phyloP scores from a whole-genome alignment of 2,888 invertebrate species.

The Gandaritis pyraliata region DNA sequence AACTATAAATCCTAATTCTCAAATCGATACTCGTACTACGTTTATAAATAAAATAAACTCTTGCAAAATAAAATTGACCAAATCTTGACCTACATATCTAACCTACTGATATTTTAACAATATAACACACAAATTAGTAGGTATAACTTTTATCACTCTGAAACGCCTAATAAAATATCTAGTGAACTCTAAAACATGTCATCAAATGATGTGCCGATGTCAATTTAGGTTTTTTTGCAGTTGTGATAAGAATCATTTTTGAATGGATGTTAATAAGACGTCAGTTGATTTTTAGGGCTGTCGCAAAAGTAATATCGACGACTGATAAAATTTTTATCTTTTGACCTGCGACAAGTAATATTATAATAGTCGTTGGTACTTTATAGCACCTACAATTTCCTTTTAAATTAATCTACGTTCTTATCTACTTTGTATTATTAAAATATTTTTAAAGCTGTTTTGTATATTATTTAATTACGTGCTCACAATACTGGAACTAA shows the following conservation, averaged over 20 bases:
- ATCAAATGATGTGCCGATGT: conserved; percentile 13
- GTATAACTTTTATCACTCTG: conserved; percentile 16
- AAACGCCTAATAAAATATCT: conserved; percentile 28
- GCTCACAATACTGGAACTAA: too few species aligned
- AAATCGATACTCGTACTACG: background rate
- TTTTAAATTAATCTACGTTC: too few species aligned
- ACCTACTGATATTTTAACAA: conserved; percentile 7
- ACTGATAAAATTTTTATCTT: background rate
- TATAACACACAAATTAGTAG: conserved; percentile 9
- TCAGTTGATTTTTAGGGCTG: conserved; percentile 12
- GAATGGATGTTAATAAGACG: conserved; percentile 2
- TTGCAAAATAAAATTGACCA: conserved; percentile 9
- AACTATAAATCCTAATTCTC: too few species aligned
- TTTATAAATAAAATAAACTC: too few species aligned
- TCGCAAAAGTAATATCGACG: background rate
- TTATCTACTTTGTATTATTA: too few species aligned
- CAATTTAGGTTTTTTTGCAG: conserved; percentile 11
- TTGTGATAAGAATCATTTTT: conserved; percentile 27
- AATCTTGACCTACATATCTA: conserved; percentile 22
- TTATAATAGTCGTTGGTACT: background rate
- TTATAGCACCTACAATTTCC: too few species aligned
- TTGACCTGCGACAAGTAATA: background rate
- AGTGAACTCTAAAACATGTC: conserved; percentile 22
- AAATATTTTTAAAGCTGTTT: too few species aligned
- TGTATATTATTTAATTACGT: too few species aligned